These are phyloP conservation scores for Spatula versicolor DNA, from an alignment of 2,797 vertebrate genomes.

Conservation along the genomic window DNA sequence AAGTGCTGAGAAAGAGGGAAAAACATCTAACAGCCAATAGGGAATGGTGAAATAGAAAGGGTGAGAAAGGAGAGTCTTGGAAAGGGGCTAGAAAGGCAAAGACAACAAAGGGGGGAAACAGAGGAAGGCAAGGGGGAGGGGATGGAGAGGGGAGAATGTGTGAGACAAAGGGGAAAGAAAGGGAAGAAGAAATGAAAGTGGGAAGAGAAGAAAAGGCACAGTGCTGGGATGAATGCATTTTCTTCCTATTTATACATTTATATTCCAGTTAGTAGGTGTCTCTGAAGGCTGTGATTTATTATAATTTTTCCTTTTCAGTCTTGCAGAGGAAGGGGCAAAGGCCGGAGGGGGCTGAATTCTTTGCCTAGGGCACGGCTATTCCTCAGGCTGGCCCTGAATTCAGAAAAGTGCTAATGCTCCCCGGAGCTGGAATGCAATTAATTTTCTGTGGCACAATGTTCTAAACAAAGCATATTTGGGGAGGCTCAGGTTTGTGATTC, in stretches of 20 bases:
- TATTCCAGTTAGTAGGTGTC: conserved; percentile 59
- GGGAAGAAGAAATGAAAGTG: conserved; percentile 53
- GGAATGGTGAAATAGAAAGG: conserved; percentile 48
- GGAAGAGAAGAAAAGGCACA: conserved; percentile 19
- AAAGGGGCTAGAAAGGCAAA: conserved; percentile 44
- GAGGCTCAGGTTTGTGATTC: conserved; percentile 65
- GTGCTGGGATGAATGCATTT: background rate
- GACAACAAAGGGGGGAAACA: conserved; percentile 25
- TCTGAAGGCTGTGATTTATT: conserved; percentile 70
- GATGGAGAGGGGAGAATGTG: conserved; percentile 3
- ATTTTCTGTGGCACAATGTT: conserved; percentile 61
- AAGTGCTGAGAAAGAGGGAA: conserved; percentile 45
- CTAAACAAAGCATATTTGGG: conserved; percentile 65
- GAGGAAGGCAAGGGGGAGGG: conserved; percentile 16
- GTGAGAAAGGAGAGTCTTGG: conserved; percentile 64
- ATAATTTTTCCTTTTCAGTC: conserved; percentile 65
- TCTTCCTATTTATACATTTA: conserved; percentile 38
- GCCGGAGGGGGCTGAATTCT: conserved; percentile 66
- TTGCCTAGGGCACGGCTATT: conserved; percentile 62
- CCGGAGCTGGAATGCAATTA: conserved; percentile 73
- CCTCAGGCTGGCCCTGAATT: conserved; percentile 67
- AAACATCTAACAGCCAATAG: conserved; percentile 36
- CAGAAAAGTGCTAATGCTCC: conserved; percentile 62
- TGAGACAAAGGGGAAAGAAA: conserved; percentile 57
- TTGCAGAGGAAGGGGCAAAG: conserved; percentile 42